phyloP scores from a whole-genome alignment of 2,113 vertebrate species.

The Phaethon lepturus region DNA sequence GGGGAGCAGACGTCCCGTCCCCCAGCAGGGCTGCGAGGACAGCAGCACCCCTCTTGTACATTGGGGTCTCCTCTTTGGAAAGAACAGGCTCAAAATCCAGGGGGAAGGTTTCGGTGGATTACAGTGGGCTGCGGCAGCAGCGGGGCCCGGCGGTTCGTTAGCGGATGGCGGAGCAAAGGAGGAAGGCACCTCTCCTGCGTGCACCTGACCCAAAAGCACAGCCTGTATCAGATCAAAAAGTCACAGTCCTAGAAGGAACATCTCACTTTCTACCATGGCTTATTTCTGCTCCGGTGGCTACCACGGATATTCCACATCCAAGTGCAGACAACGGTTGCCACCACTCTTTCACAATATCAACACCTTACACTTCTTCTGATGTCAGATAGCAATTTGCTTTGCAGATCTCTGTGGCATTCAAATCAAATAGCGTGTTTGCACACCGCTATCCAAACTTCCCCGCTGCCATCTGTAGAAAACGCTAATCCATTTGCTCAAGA shows the following conservation, averaged over 20 bases:
- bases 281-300: not conserved
- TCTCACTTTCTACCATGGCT: not conserved
- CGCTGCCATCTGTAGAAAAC: not conserved
- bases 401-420: not conserved
- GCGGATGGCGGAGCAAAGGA: not conserved
- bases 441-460: not conserved
- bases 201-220: not conserved
- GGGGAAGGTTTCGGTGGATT: not conserved
- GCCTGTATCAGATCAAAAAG: not conserved
- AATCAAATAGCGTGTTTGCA: not conserved
- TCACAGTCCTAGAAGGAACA: not conserved
- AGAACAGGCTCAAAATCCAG: not conserved
- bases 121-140: not conserved
- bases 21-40: accelerated
- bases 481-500: not conserved
- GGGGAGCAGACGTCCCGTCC: accelerated
- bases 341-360: not conserved
- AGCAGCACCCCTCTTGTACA: not conserved
- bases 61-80: not conserved
- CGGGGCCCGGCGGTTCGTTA: accelerated
- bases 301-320: not conserved
- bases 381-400: not conserved
- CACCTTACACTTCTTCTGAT: not conserved
- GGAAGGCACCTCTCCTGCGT: not conserved
- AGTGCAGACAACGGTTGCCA: not conserved